Base-by-base conservation (phyloP, 2,113 vertebrate species). In the Leuciscus idus region DNA sequence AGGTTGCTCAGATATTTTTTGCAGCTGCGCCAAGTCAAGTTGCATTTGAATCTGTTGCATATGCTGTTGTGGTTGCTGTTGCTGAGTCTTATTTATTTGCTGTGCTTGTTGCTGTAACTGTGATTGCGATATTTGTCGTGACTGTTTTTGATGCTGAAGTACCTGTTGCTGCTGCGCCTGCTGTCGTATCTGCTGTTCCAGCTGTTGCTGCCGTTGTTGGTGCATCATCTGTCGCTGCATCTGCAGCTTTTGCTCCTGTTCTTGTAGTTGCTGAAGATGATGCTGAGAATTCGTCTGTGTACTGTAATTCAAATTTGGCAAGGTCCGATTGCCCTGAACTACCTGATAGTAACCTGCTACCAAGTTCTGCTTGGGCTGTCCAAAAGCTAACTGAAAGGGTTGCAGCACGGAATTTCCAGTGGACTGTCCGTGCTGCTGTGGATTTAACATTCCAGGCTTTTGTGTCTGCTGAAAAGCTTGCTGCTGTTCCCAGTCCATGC, bases 301-400 rank as follows among this genome's bases (percentile, higher is more conserved):
- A 0, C 90, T 70, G 75, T 95, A 96, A 88, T 92, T 94, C 3
- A 95, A 91, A 88, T 95, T 95, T 0, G 95, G 94, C 39, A 95
- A 87, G 52, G 93, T 92, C 11, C 91, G 87, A 89, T 89, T 94
- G 46, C 97, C 95, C 88, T 97, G 96, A 91, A 98, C 98, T 83
- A 95, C 93, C 79, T 97, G 97, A 89, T 96, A 95, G 89, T 96
- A 93, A 9, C 95, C 94, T 26, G 93, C 79, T 0, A 94, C 92
- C 86, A 97, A 94, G 90, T 96, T 95, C 85, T 95, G 96, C 91
- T 97, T 97, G 86, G 97, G 97, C 91, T 98, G 97, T 87, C 98
- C 98, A 10, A 99, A 99, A 0, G 98, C 98, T 92, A 99, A 85
- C 91, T 98, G 98, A 91, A 99, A 99, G 84, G 98, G 95, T 86